These are phyloP conservation scores for Oreochromis grahami DNA, from an alignment of 2,797 vertebrate species.

Conservation along the genomic window DNA sequence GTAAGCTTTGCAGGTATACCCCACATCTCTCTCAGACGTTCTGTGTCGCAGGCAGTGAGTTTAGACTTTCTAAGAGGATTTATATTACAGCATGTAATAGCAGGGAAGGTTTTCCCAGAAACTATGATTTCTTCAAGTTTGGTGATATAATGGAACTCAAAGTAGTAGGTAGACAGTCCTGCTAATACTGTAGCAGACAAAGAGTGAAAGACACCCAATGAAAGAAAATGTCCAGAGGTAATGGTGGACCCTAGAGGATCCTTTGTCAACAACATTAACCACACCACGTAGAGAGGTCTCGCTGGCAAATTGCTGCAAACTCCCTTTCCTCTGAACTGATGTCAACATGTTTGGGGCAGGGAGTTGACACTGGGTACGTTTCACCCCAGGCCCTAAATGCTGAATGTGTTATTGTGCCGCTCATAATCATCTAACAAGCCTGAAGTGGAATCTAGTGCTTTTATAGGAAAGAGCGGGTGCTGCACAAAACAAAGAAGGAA, in stretches of 20 bases:
- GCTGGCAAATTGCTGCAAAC: conserved; percentile 9
- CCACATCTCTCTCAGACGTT: conserved; percentile 16
- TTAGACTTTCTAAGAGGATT: conserved; percentile 23
- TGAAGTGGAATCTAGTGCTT: conserved; percentile 1
- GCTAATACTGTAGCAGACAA: conserved; percentile 3
- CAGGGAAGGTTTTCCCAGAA: conserved; percentile 19
- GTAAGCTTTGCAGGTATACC: conserved; percentile 12
- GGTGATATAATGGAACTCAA: conserved; percentile 28
- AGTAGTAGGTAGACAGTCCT: conserved; percentile 9
- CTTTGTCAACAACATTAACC: neutral
- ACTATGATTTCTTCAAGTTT: conserved; percentile 12
- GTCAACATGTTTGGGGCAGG: neutral
- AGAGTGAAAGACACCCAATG: neutral
- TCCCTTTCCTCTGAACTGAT: neutral
- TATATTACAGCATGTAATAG: conserved; percentile 28
- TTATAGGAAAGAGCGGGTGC: conserved; percentile 6
- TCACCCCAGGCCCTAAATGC: neutral
- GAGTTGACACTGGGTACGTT: neutral
- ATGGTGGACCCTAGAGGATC: neutral
- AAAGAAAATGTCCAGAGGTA: conserved; percentile 28
- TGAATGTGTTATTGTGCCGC: neutral
- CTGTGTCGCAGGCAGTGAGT: conserved; percentile 13
- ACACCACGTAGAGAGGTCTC: conserved; percentile 21
- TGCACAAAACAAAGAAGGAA: conserved; percentile 4
- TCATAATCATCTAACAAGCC: conserved; percentile 26